phyloP scores from a whole-genome alignment of 2,888 invertebrate species.

The Ischnus inquisitorius region DNA sequence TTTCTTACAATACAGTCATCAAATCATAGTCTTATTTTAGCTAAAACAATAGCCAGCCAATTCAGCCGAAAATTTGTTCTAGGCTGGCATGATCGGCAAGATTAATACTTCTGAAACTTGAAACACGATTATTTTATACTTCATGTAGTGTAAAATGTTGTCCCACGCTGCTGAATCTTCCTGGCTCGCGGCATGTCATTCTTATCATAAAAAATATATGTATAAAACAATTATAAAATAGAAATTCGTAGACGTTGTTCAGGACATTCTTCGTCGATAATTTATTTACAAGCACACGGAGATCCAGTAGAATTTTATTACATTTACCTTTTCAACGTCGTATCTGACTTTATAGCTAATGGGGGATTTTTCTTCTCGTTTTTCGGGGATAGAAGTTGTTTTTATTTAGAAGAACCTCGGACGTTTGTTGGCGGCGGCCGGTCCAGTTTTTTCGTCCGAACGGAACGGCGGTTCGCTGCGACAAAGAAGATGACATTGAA shows the following conservation, averaged over 20 bases:
- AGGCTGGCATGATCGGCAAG: too few species aligned
- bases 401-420: slow-evolving; percentile 63
- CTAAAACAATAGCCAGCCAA: too few species aligned
- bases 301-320: slow-evolving; percentile 14
- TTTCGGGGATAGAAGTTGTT: not conserved
- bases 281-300: slow-evolving; percentile 49
- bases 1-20: too few species aligned
- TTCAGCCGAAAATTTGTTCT: too few species aligned
- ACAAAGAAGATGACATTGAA: slow-evolving; percentile 17
- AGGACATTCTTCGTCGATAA: slow-evolving; percentile 16
- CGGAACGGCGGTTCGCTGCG: slow-evolving; percentile 65
- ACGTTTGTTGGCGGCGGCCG: slow-evolving; percentile 55
- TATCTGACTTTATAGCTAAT: not conserved
- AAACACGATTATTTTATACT: too few species aligned
- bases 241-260: not conserved
- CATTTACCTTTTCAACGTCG: slow-evolving; percentile 6
- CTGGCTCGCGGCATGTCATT: not conserved
- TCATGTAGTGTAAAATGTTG: too few species aligned
- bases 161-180: too few species aligned
- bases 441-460: slow-evolving; percentile 62
- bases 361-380: not conserved
- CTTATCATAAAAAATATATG: not conserved
- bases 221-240: slow-evolving; percentile 4
- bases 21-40: too few species aligned
- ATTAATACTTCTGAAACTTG: too few species aligned